Percentiles rank a stretch among this genome's conserved stretches.
phyloP scores from a whole-genome alignment of 1,140 invertebrate species.

The Trichomalopsis sarcophagae region DNA sequence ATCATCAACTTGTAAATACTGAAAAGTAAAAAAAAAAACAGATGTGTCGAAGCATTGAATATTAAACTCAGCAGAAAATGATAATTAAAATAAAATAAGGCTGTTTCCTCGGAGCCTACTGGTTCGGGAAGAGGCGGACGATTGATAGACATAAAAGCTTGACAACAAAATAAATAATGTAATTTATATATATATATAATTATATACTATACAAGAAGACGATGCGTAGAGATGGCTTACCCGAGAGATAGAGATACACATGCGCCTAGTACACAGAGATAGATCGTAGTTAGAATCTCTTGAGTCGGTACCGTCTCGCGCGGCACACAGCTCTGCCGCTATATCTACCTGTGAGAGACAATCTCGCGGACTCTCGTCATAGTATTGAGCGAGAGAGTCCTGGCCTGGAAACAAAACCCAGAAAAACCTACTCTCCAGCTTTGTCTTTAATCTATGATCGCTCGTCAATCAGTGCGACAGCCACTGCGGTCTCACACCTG shows the following conservation, averaged over 20 bases:
- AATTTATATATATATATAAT: not conserved
- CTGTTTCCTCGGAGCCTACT: no score
- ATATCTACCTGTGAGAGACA: constrained; percentile 28
- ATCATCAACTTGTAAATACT: no score
- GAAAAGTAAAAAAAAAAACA: no score
- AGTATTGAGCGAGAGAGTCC: constrained; percentile 34
- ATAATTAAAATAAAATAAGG: no score
- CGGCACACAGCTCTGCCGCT: not conserved
- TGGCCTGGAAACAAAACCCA: constrained; percentile 47
- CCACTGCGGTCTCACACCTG: no score
- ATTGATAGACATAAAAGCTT: no score
- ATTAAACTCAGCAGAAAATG: no score
- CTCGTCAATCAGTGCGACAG: not conserved
- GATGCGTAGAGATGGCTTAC: constrained; percentile 42
- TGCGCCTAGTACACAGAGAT: not conserved
- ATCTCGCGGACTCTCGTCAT: constrained; percentile 10
- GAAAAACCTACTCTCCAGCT: constrained; percentile 48
- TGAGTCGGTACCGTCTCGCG: not conserved
- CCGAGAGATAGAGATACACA: constrained; percentile 14
- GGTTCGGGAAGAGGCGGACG: no score
- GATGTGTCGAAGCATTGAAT: no score
- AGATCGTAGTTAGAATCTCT: constrained; percentile 1
- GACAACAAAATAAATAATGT: no score
- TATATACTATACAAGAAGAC: constrained; percentile 13
- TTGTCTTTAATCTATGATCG: constrained; percentile 26